Conservation (phyloP, 1,140 invertebrate genomes). For the Lethocerus indicus region DNA sequence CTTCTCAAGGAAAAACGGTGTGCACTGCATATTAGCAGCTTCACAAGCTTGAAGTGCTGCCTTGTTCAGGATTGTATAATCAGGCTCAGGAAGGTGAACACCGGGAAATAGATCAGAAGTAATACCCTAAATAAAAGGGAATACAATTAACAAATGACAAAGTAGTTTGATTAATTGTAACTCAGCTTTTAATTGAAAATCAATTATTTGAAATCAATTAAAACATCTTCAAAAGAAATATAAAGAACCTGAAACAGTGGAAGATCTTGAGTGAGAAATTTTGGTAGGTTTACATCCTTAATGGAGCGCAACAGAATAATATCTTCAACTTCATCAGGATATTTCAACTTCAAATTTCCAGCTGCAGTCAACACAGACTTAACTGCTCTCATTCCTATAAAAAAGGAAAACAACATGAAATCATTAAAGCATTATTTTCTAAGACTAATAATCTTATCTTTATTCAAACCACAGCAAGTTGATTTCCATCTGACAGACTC, state of each 20-base stretch:
- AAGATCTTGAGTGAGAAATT: conserved; percentile 75
- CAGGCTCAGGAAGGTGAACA: conserved; percentile 51
- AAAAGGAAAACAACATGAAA: too few relatives aligned
- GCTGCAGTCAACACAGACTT: conserved; percentile 82
- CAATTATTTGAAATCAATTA: too few relatives aligned
- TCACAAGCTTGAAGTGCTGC: conserved; percentile 43
- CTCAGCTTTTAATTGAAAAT: not conserved
- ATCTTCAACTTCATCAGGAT: conserved; percentile 68
- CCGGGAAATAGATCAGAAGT: conserved; percentile 83
- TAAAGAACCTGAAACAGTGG: conserved; percentile 57
- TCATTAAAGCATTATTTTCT: too few relatives aligned
- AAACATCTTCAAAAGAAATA: not conserved
- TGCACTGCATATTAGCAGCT: conserved; percentile 64
- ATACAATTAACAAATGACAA: conserved; percentile 1
- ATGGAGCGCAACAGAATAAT: conserved; percentile 73
- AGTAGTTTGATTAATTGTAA: not conserved
- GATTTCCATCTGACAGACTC: too few relatives aligned
- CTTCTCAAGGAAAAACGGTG: conserved; percentile 72
- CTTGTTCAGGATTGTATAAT: conserved; percentile 40
- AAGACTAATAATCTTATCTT: too few relatives aligned
- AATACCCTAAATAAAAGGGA: conserved; percentile 48
- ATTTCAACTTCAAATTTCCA: conserved; percentile 74
- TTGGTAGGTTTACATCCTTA: conserved; percentile 85
- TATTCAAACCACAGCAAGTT: too few relatives aligned
- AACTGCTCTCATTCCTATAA: conserved; percentile 60